These are phyloP conservation scores for Rhopalosiphum maidis DNA, from an alignment of 1,140 invertebrate genomes.

Conservation along the genomic window DNA sequence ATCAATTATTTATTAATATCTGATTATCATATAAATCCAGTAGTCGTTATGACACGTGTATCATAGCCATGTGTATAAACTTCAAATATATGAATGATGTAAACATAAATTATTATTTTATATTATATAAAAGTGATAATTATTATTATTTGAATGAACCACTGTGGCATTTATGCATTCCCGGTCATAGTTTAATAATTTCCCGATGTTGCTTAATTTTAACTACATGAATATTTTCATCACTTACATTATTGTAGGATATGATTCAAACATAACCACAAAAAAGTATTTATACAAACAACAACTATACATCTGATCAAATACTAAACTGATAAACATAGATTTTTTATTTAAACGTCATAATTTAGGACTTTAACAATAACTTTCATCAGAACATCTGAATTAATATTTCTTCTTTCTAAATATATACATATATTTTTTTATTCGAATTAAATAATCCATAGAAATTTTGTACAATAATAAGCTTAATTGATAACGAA, in stretches of 20 bases:
- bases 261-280: neutral
- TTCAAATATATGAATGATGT: neutral
- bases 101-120: neutral
- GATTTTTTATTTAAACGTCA: neutral
- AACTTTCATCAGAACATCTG: neutral
- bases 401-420: neutral
- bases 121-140: neutral
- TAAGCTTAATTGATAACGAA: too few species aligned
- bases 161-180: neutral
- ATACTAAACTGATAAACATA: neutral
- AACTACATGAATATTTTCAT: neutral
- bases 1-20: too few species aligned
- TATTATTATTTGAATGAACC: neutral
- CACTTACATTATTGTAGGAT: neutral
- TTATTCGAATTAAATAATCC: too few species aligned
- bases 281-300: neutral
- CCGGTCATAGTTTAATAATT: neutral
- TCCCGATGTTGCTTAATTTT: neutral
- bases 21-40: neutral
- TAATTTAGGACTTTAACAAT: neutral
- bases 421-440: too few species aligned
- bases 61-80: neutral
- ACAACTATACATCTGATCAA: neutral
- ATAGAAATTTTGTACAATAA: too few species aligned
- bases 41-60: neutral